These are phyloP conservation scores for Oryzias dopingdopingensis DNA, from an alignment of 2,797 vertebrate species.

Conservation along the genomic window DNA sequence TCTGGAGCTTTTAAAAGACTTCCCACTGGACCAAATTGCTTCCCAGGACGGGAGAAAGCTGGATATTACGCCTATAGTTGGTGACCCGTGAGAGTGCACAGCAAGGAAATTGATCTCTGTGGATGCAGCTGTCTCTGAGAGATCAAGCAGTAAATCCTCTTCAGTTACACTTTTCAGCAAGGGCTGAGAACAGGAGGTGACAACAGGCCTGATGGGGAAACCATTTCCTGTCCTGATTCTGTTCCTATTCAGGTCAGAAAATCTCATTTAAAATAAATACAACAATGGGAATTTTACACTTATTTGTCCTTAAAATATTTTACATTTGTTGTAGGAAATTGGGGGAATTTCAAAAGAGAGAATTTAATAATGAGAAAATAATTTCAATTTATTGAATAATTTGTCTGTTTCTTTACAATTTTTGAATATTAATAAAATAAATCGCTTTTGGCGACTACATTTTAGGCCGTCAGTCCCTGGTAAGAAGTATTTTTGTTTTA, in stretches of 20 bases:
- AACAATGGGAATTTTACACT: too few species aligned
- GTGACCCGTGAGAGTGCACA: conserved; percentile 23
- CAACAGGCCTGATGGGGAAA: conserved; percentile 26
- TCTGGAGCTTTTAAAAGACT: conserved; percentile 29
- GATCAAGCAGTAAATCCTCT: conserved; percentile 54
- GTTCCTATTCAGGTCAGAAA: not conserved
- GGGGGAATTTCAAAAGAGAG: too few species aligned
- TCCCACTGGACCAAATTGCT: conserved; percentile 38
- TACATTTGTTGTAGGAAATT: too few species aligned
- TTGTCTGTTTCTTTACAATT: too few species aligned
- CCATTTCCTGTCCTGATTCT: conserved; percentile 4
- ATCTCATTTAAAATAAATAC: not conserved
- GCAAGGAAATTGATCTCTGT: conserved; percentile 32
- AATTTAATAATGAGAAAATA: too few species aligned
- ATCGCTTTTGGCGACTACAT: too few species aligned
- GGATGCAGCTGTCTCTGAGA: conserved; percentile 49
- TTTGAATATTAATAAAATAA: too few species aligned
- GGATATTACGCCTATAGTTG: conserved; percentile 44
- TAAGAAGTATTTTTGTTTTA: too few species aligned
- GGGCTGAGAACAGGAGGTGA: conserved; percentile 37
- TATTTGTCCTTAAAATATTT: too few species aligned
- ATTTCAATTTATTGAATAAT: too few species aligned
- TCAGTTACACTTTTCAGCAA: conserved; percentile 39
- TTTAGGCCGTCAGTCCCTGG: too few species aligned
- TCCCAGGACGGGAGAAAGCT: conserved; percentile 34